Evolutionary conservation across 2,888 invertebrate species (phyloP).

Genomic region (Pachycephus smyrnensis): DNA sequence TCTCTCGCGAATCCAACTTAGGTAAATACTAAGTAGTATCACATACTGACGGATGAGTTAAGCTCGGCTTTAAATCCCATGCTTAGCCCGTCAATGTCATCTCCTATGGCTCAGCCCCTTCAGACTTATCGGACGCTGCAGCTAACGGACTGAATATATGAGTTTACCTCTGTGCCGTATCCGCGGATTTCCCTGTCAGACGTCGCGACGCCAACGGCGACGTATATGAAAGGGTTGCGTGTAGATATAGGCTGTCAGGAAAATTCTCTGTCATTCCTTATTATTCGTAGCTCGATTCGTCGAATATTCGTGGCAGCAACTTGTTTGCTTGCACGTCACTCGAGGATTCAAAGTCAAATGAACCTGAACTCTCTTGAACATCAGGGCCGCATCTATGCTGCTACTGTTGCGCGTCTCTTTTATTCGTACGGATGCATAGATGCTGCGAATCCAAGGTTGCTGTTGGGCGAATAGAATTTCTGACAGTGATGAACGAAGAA

Average conservation of each 20-base stretch:
- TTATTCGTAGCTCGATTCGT: background rate
- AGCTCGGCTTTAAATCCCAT: conserved; percentile 64
- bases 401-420: background rate
- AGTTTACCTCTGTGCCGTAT: conserved; percentile 16
- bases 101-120: conserved; percentile 63
- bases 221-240: background rate
- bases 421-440: background rate
- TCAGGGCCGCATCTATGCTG: background rate
- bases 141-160: conserved; percentile 53
- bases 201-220: conserved; percentile 34
- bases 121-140: conserved; percentile 66
- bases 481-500: background rate
- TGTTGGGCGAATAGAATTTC: background rate
- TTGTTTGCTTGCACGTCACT: background rate
- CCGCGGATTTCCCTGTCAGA: conserved; percentile 57
- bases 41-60: conserved; percentile 66
- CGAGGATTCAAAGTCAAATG: background rate
- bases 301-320: background rate
- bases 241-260: background rate
- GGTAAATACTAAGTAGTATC: conserved; percentile 57
- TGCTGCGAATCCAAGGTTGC: background rate
- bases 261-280: background rate
- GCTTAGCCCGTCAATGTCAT: conserved; percentile 64
- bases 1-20: conserved; percentile 50
- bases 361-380: background rate